A percentile compares a stretch with the other conserved stretches of the same genome.
Evolutionary conservation across 2,888 invertebrate genomes (phyloP).

Genomic region (Drosophila gaucha): DNA sequence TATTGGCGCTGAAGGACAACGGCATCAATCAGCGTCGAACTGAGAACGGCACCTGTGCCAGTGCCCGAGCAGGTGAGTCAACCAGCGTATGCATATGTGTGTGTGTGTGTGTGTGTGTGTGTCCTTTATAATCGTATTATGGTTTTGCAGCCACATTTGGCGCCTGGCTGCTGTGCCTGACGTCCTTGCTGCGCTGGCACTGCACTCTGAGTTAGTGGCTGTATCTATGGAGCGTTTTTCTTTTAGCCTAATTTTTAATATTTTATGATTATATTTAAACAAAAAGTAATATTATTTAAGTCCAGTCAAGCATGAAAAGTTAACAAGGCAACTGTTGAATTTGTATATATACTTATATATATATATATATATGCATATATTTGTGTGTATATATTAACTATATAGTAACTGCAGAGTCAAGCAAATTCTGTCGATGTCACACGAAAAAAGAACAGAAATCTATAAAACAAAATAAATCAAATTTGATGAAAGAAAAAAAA

Average conservation of each 20-base stretch:
- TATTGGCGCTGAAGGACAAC: conserved; percentile 82
- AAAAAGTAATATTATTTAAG: conserved; percentile 12
- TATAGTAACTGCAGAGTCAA: conserved; percentile 31
- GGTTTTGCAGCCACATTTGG: conserved; percentile 53
- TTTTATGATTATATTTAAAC: neutral
- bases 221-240: conserved; percentile 43
- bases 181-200: conserved; percentile 61
- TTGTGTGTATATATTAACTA: conserved; percentile 18
- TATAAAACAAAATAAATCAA: neutral
- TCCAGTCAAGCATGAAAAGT: conserved; percentile 47
- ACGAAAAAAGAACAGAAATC: conserved; percentile 33
- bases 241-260: conserved; percentile 50
- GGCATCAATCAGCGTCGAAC: conserved; percentile 84
- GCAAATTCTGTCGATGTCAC: conserved; percentile 47
- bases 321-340: conserved; percentile 72
- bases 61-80: conserved; percentile 51
- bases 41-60: conserved; percentile 67
- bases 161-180: conserved; percentile 60
- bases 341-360: conserved; percentile 57
- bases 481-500: conserved; percentile 15
- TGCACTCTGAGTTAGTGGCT: conserved; percentile 67
- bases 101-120: neutral
- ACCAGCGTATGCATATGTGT: fast-evolving
- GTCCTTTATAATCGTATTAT: neutral
- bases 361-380: conserved; percentile 22